These are phyloP conservation scores for Hirtodrosophila duncani DNA, from an alignment of 2,888 invertebrate genomes.

Conservation along the genomic window DNA sequence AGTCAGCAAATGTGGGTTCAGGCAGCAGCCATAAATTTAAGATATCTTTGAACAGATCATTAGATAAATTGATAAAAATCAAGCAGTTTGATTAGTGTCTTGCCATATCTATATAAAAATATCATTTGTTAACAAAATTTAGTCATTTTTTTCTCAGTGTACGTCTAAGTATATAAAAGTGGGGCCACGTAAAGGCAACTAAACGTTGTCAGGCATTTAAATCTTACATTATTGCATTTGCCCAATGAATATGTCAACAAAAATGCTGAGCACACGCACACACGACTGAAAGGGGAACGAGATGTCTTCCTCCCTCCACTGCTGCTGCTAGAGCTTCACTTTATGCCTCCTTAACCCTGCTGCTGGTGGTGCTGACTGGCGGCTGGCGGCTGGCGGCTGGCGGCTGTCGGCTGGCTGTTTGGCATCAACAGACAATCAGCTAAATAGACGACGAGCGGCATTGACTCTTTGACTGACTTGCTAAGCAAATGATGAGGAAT, in stretches of 20 bases:
- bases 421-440: conserved; percentile 57
- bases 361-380: neutral
- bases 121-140: too few species aligned
- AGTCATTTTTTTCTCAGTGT: too few species aligned
- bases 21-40: too few species aligned
- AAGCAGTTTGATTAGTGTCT: too few species aligned
- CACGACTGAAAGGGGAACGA: conserved; percentile 6
- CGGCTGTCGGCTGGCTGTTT: neutral
- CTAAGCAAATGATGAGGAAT: conserved; percentile 73
- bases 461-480: conserved; percentile 35
- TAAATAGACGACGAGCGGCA: conserved; percentile 55
- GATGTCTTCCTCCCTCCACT: conserved; percentile 4
- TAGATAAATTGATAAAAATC: too few species aligned
- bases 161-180: too few species aligned
- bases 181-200: conserved; percentile 39
- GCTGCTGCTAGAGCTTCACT: too few species aligned
- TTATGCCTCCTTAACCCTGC: too few species aligned
- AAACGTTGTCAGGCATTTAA: conserved; percentile 59
- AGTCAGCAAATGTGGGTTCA: too few species aligned
- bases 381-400: too few species aligned
- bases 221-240: conserved; percentile 66
- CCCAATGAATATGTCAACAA: conserved; percentile 70
- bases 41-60: too few species aligned
- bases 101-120: too few species aligned
- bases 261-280: conserved; percentile 42